phyloP scores from a whole-genome alignment of 2,888 invertebrate genomes.

The Sthenelais limicola region DNA sequence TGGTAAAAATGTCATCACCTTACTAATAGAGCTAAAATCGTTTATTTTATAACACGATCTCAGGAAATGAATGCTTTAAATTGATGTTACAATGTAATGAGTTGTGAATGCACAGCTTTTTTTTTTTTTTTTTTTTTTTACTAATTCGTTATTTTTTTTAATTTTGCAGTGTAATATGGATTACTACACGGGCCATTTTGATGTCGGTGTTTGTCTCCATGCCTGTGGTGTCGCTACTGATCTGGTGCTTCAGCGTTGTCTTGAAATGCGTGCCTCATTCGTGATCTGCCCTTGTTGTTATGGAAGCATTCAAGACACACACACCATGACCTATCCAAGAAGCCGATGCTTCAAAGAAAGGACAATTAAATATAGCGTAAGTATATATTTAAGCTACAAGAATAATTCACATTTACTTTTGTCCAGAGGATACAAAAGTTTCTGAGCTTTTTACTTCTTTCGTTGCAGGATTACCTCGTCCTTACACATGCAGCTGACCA shows the following conservation, averaged over 20 bases:
- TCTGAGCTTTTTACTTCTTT: neutral
- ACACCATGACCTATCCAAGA: slow-evolving; percentile 86
- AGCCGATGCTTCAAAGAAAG: slow-evolving; percentile 74
- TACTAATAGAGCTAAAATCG: too few species aligned
- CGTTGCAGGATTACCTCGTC: slow-evolving; percentile 80
- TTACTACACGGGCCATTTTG: slow-evolving; percentile 83
- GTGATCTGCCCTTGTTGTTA: slow-evolving; percentile 96
- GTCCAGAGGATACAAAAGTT: neutral
- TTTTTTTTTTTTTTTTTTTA: neutral
- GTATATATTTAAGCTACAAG: too few species aligned
- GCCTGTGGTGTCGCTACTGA: slow-evolving; percentile 97
- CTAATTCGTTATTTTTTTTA: neutral
- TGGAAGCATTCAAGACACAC: slow-evolving; percentile 87
- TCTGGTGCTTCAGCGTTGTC: slow-evolving; percentile 88
- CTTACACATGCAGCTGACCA: slow-evolving; percentile 94
- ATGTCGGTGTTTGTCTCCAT: slow-evolving; percentile 90
- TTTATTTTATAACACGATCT: too few species aligned
- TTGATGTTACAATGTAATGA: too few species aligned
- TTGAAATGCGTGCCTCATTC: slow-evolving; percentile 83
- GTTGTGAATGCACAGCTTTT: too few species aligned
- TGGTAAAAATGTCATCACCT: neutral
- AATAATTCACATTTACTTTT: too few species aligned
- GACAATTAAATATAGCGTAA: slow-evolving; percentile 58
- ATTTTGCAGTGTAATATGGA: slow-evolving; percentile 87
- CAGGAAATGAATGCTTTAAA: too few species aligned